Base-by-base conservation (phyloP, 2,888 invertebrate genomes). In the Anaspis maculata region DNA sequence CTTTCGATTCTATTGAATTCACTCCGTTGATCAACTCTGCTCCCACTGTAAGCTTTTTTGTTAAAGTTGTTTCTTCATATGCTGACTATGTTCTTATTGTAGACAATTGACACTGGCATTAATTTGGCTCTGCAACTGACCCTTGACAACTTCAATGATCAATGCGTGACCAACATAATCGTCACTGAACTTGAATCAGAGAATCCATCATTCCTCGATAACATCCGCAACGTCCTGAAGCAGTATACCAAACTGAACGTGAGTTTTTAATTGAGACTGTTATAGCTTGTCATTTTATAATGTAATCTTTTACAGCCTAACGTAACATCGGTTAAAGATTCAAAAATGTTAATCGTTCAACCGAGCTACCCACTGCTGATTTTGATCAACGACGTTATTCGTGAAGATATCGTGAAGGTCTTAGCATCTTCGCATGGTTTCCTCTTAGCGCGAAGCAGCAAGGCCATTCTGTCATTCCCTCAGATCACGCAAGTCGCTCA, bases 101-200 rank as follows among this genome's bases (percentile, higher is more conserved):
- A 62, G 57, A 56, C 45, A 28, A 53, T 61, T 13, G 61, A 62
- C 40, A 48, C 37, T 12, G 56, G 53, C n/a, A 51, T 64, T 14
- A 61, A 59, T 27, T 44, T 54, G 21, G 54, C 60, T 10, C 23
- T 65, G 3, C 58, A 62, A 31, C 34, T 63, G 10, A 45, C 51
- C 10, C 30, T 60, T 13, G 44, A 51, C 4, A 62, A 62, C 34
- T 61, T 56, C 34, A 41, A 45, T 13, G 55, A 55, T n/a, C 46
- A 48, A 13, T 41, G 41, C 16, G 37, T 46, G 1, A 56, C 45
- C 5, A 60, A 51, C 32, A 44, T 64, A 5, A 48, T 51, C 28
- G 45, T 65, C 6, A 57, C 56, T 2, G 65, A 65, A 48, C 43
- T 63, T n/a, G 51, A 57, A 35, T 51, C 52, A 3, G 39, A 49